Evolutionary conservation across 2,113 vertebrate species (phyloP).

Genomic region (Nymphicus hollandicus): DNA sequence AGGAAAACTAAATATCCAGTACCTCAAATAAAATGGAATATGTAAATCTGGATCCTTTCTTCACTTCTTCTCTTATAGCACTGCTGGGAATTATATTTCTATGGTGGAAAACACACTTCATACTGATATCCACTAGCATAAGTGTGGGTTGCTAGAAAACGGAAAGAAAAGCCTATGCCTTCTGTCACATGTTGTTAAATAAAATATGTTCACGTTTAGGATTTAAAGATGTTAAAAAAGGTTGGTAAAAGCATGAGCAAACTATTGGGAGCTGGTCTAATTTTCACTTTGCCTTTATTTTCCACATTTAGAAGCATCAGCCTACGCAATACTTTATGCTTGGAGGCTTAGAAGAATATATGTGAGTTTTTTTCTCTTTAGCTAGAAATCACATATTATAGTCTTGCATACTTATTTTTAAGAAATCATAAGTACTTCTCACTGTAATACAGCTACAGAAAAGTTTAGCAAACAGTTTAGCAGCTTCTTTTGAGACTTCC

Average conservation of each 20-base stretch:
- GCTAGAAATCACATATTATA: background rate
- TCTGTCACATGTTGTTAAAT: slow-evolving; percentile 42
- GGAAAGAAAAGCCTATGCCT: slow-evolving; percentile 38
- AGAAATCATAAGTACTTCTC: background rate
- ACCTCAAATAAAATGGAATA: background rate
- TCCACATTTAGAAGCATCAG: background rate
- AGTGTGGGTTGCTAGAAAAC: background rate
- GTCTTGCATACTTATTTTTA: background rate
- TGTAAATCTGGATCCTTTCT: background rate
- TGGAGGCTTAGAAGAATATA: background rate
- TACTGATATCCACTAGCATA: background rate
- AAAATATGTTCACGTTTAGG: slow-evolving; percentile 36
- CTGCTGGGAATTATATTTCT: slow-evolving; percentile 3
- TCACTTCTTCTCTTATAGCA: background rate
- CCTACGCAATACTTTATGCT: background rate
- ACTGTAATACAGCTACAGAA: background rate
- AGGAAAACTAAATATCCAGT: background rate
- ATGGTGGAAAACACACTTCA: background rate
- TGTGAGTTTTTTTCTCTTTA: background rate
- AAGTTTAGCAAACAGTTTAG: background rate
- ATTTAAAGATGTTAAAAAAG: slow-evolving; percentile 5
- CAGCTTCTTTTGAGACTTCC: background rate
- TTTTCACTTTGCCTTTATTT: slow-evolving; percentile 19
- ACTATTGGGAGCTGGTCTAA: slow-evolving; percentile 33
- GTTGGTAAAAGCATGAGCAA: slow-evolving; percentile 16